Conservation (phyloP, 2,113 vertebrate genomes). For the Brevimyrus niger region DNA sequence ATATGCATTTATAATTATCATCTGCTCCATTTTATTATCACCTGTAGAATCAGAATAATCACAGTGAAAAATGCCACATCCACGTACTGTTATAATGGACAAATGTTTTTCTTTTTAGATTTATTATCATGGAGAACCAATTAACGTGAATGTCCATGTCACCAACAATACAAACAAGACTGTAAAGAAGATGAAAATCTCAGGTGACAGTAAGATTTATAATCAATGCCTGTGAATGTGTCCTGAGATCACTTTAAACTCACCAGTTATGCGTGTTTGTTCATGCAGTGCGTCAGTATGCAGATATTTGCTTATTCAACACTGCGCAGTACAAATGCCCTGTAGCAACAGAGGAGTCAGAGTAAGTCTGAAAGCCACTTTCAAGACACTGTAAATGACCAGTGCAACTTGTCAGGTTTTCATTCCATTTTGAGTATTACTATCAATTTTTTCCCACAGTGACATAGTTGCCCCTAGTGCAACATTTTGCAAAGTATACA, state of each 20-base stretch:
- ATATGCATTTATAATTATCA: neutral
- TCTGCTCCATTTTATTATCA: neutral
- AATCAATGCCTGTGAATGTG: neutral
- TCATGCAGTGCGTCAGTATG: slow-evolving; percentile 81
- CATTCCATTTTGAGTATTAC: neutral
- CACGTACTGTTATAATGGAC: neutral
- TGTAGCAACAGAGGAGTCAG: slow-evolving; percentile 85
- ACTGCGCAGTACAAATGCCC: slow-evolving; percentile 97
- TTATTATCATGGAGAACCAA: slow-evolving; percentile 93
- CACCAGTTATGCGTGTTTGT: neutral
- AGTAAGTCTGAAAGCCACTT: slow-evolving; percentile 63
- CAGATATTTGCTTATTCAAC: slow-evolving; percentile 97
- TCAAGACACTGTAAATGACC: neutral
- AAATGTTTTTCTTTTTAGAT: slow-evolving; percentile 60
- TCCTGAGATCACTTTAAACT: neutral
- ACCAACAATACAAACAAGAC: slow-evolving; percentile 98
- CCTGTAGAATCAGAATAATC: neutral
- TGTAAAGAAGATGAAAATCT: slow-evolving; percentile 95
- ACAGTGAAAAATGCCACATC: neutral
- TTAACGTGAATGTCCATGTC: slow-evolving; percentile 92
- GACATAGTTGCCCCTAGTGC: slow-evolving; percentile 86
- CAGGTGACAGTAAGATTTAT: slow-evolving; percentile 50
- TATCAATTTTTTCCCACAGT: slow-evolving; percentile 45
- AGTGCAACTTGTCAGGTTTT: neutral
- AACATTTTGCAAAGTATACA: slow-evolving; percentile 93